A percentile compares a stretch with the other conserved stretches of the same genome.
Conservation (phyloP, 2,888 invertebrate species). For the Nemapogon koenigi region DNA sequence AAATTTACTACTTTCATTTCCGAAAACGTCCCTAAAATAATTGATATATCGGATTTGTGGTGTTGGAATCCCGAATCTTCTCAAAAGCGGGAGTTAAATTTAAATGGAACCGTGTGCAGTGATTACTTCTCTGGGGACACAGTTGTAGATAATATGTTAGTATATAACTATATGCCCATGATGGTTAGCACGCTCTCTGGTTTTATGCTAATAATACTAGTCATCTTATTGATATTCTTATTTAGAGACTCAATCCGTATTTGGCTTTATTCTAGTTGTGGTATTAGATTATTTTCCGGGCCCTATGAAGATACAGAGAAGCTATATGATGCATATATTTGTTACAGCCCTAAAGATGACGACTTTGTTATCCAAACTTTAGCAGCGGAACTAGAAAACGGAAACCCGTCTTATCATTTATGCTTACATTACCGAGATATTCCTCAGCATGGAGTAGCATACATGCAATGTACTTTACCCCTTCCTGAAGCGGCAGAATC, state of each 20-base stretch:
- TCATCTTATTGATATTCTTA: constrained; percentile 80
- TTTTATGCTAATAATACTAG: constrained; percentile 76
- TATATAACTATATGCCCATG: constrained; percentile 84
- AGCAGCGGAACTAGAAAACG: constrained; percentile 85
- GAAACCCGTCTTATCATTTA: constrained; percentile 78
- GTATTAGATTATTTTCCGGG: constrained; percentile 78
- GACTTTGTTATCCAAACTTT: constrained; percentile 88
- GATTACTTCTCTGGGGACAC: constrained; percentile 85
- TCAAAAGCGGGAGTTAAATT: constrained; percentile 78
- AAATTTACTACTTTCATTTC: constrained; percentile 81
- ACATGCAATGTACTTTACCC: constrained; percentile 74
- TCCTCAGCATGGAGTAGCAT: constrained; percentile 71
- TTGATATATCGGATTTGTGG: constrained; percentile 78
- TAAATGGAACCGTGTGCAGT: constrained; percentile 85
- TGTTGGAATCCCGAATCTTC: constrained; percentile 77
- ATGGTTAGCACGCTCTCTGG: constrained; percentile 80
- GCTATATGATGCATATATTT: constrained; percentile 91
- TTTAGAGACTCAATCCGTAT: constrained; percentile 86
- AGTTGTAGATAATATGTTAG: constrained; percentile 80
- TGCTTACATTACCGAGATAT: constrained; percentile 91
- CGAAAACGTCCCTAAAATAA: constrained; percentile 77
- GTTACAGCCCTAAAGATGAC: constrained; percentile 92
- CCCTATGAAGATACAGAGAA: constrained; percentile 83
- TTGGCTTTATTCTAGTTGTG: constrained; percentile 88
- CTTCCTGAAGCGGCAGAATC: constrained; percentile 89